Percentiles rank a stretch among this genome's conserved stretches.
phyloP scores from a whole-genome alignment of 2,797 vertebrate species.

The Echiichthys vipera region DNA sequence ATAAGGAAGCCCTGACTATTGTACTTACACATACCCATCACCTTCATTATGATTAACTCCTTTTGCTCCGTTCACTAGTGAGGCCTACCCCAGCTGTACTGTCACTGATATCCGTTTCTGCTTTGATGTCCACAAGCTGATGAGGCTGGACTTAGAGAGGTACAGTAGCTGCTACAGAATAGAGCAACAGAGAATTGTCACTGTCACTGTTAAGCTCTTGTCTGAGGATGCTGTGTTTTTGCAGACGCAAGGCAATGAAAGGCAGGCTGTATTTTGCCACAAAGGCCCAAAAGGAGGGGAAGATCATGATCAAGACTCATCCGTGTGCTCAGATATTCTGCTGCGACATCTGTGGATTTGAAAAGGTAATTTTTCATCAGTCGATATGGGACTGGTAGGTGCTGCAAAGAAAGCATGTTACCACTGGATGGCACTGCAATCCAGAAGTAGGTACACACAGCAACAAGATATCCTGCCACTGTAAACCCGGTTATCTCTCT shows the following conservation, averaged over 20 bases:
- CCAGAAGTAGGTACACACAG: conserved; percentile 50
- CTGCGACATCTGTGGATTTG: conserved; percentile 92
- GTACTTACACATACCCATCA: neutral
- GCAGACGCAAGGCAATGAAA: conserved; percentile 96
- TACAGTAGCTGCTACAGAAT: conserved; percentile 54
- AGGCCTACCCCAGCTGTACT: conserved; percentile 96
- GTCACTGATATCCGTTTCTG: conserved; percentile 96
- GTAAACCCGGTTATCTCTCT: conserved; percentile 8
- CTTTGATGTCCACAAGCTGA: conserved; percentile 91
- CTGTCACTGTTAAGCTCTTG: neutral
- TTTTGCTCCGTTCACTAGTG: conserved; percentile 77
- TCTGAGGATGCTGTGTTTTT: conserved; percentile 36
- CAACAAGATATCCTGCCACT: neutral
- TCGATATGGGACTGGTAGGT: neutral
- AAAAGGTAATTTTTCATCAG: conserved; percentile 83
- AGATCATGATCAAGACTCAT: conserved; percentile 94
- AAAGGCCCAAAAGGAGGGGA: conserved; percentile 93
- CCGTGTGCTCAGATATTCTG: conserved; percentile 93
- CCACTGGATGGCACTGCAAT: conserved; percentile 84
- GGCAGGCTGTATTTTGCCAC: conserved; percentile 94
- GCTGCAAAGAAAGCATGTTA: conserved; percentile 47
- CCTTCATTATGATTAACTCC: neutral
- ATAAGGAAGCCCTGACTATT: neutral
- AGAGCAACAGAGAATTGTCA: neutral
- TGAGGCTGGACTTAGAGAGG: conserved; percentile 94